Percentiles rank a stretch among this genome's conserved stretches.
Conservation (phyloP, 2,797 vertebrate species). For the Xenopus petersii region DNA sequence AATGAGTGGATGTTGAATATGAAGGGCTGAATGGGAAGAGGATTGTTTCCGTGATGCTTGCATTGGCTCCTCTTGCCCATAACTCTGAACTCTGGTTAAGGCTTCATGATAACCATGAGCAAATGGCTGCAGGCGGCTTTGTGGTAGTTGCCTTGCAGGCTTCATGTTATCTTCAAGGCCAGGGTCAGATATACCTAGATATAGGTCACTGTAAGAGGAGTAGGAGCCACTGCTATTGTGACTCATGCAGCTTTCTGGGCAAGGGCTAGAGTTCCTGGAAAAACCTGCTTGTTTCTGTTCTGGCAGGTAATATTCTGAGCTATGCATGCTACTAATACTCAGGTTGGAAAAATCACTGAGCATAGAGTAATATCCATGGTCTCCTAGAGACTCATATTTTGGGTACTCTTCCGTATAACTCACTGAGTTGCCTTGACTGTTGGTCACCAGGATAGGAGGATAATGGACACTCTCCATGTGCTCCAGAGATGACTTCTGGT, state of each 20-base stretch:
- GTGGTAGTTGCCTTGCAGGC: slow-evolving; percentile 77
- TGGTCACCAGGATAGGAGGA: slow-evolving; percentile 96
- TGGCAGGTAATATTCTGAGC: slow-evolving; percentile 90
- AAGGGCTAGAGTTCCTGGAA: slow-evolving; percentile 83
- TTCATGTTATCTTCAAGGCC: slow-evolving; percentile 87
- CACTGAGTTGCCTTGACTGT: slow-evolving; percentile 91
- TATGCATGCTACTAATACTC: slow-evolving; percentile 89
- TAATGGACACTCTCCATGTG: slow-evolving; percentile 94
- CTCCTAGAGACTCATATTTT: slow-evolving; percentile 91
- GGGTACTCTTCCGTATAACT: slow-evolving; percentile 90
- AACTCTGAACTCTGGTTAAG: slow-evolving; percentile 89
- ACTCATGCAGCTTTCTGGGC: slow-evolving; percentile 87
- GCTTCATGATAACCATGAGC: slow-evolving; percentile 90
- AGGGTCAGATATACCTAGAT: slow-evolving; percentile 84
- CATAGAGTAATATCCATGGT: slow-evolving; percentile 95
- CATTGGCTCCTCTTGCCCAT: slow-evolving; percentile 88
- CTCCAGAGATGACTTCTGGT: slow-evolving; percentile 88
- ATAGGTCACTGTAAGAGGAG: slow-evolving; percentile 91
- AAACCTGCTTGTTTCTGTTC: slow-evolving; percentile 84
- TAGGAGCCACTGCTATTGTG: slow-evolving; percentile 92
- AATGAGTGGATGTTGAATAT: slow-evolving; percentile 80
- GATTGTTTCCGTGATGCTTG: slow-evolving; percentile 82
- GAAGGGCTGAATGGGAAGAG: slow-evolving; percentile 81
- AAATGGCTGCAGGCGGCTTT: slow-evolving; percentile 85
- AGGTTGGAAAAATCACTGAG: slow-evolving; percentile 94